phyloP scores from a whole-genome alignment of 2,888 invertebrate genomes.

The Eumerus sabulonum region DNA sequence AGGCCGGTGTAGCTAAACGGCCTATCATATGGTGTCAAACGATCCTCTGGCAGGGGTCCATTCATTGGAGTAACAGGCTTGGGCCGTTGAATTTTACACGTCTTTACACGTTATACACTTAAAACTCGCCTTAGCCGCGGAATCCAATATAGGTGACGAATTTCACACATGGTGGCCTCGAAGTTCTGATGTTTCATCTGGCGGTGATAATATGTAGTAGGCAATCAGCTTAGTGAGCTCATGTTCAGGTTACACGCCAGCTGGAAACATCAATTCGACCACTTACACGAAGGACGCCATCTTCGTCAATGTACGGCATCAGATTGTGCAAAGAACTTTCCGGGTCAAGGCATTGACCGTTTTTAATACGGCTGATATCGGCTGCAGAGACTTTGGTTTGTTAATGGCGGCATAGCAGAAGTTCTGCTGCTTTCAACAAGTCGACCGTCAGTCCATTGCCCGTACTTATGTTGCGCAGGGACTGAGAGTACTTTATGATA shows the following conservation, averaged over 20 bases:
- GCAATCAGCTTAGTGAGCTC: conserved; percentile 38
- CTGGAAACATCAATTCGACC: conserved; percentile 31
- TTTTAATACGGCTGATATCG: conserved; percentile 14
- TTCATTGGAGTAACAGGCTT: conserved; percentile 59
- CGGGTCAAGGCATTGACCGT: background rate
- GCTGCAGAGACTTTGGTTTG: conserved; percentile 15
- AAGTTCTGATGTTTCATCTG: conserved; percentile 54
- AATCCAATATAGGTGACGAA: conserved; percentile 49
- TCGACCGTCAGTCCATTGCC: background rate
- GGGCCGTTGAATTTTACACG: conserved; percentile 34
- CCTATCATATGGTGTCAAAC: conserved; percentile 60
- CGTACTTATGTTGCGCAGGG: conserved; percentile 6
- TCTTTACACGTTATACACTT: conserved; percentile 18
- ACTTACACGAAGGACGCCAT: conserved; percentile 35
- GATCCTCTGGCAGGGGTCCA: conserved; percentile 54
- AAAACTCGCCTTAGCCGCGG: conserved; percentile 36
- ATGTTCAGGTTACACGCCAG: conserved; percentile 54
- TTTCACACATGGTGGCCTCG: conserved; percentile 47
- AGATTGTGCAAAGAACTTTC: conserved; percentile 18
- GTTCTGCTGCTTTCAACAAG: conserved; percentile 29
- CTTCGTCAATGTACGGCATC: conserved; percentile 34
- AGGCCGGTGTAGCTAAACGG: conserved; percentile 64
- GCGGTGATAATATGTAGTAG: conserved; percentile 22
- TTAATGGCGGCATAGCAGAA: conserved; percentile 11
- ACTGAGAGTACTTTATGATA: conserved; percentile 22